phyloP scores from a whole-genome alignment of 2,113 vertebrate species.

The Vidua macroura region DNA sequence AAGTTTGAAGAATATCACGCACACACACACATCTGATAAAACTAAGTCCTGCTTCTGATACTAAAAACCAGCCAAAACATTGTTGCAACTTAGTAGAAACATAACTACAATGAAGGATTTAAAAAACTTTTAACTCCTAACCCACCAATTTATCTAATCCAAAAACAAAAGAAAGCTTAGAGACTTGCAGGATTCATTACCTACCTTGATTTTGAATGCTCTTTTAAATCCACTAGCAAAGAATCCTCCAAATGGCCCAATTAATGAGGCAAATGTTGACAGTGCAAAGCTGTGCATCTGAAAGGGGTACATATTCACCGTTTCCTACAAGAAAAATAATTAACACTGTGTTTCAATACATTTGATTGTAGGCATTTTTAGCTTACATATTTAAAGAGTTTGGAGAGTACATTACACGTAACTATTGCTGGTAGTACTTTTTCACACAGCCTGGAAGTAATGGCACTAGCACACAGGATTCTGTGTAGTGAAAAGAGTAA shows the following conservation, averaged over 20 bases:
- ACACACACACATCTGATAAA: not conserved
- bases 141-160: not conserved
- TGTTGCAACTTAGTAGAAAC: not conserved
- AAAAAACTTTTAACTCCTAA: not conserved
- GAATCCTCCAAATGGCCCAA: slow-evolving; percentile 97
- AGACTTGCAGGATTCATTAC: not conserved
- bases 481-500: not conserved
- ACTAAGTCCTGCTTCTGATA: not conserved
- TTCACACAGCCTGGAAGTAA: not conserved
- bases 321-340: slow-evolving; percentile 75
- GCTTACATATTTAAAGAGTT: not conserved
- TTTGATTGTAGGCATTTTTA: not conserved
- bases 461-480: not conserved
- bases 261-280: slow-evolving; percentile 91
- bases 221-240: slow-evolving; percentile 98
- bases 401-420: not conserved
- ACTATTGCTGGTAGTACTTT: not conserved
- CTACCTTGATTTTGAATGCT: slow-evolving; percentile 98
- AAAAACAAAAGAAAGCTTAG: not conserved
- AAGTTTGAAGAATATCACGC: not conserved
- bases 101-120: not conserved
- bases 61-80: not conserved
- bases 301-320: slow-evolving; percentile 91
- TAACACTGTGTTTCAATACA: not conserved
- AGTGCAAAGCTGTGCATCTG: slow-evolving; percentile 95